phyloP scores from a whole-genome alignment of 2,888 invertebrate species.

The Copidosoma aretas region DNA sequence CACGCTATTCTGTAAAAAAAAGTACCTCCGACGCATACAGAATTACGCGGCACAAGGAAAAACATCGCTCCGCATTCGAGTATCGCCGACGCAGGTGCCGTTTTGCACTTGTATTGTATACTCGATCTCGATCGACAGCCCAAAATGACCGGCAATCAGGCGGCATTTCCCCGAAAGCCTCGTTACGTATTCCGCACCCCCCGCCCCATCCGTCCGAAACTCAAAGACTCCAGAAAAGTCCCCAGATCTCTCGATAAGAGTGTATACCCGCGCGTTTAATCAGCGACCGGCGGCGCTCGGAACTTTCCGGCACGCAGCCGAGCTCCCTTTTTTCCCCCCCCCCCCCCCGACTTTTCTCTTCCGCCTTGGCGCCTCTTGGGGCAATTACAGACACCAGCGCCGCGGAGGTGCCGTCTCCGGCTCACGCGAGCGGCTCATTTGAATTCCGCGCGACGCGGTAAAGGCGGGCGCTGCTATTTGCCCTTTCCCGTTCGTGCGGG shows the following conservation, averaged over 20 bases:
- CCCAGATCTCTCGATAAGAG: no score
- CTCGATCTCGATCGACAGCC: no score
- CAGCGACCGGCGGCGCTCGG: not conserved
- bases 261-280: not conserved
- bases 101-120: no score
- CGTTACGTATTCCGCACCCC: no score
- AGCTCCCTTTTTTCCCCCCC: not conserved
- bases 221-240: no score
- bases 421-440: constrained; percentile 27
- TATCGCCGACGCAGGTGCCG: no score
- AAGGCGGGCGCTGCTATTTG: not conserved
- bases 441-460: constrained; percentile 20
- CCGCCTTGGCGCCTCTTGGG: constrained; percentile 19
- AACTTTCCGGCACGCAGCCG: not conserved
- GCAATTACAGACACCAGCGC: constrained; percentile 23
- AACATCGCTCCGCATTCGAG: no score
- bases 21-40: no score
- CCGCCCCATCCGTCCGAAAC: no score
- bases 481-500: constrained; percentile 6
- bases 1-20: no score
- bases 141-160: not conserved
- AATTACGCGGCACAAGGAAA: no score
- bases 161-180: not conserved
- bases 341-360: constrained; percentile 5
- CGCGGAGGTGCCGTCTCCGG: not conserved